Conservation (phyloP, 2,113 vertebrate genomes). For the Silurus meridionalis region DNA sequence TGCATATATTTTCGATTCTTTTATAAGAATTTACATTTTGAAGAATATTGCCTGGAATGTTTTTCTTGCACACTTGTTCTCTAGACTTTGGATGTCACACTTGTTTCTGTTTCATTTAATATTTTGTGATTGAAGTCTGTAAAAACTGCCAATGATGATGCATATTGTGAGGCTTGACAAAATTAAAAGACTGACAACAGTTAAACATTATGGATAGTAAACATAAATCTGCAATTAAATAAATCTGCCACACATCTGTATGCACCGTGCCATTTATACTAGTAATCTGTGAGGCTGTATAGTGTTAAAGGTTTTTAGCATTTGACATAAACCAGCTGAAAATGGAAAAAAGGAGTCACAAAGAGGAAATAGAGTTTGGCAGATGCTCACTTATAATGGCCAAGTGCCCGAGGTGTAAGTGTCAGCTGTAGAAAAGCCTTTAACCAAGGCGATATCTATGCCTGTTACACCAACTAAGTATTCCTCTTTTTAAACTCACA, state of each 20-base stretch:
- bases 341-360: constrained; percentile 60
- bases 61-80: background rate
- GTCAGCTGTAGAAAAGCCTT: constrained; percentile 68
- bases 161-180: background rate
- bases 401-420: constrained; percentile 79
- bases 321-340: constrained; percentile 34
- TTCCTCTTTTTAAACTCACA: constrained; percentile 54
- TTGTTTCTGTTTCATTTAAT: background rate
- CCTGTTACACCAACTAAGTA: constrained; percentile 73
- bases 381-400: constrained; percentile 77
- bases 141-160: background rate
- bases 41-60: background rate
- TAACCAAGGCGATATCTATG: constrained; percentile 68
- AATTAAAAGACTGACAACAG: background rate
- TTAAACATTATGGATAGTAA: background rate
- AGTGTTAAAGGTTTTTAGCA: background rate
- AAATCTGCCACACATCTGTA: background rate
- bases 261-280: background rate
- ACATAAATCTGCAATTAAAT: too few species aligned
- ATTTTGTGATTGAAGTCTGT: background rate
- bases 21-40: background rate
- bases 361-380: constrained; percentile 76
- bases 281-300: background rate
- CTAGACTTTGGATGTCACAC: background rate
- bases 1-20: background rate